Evolutionary conservation across 2,888 invertebrate genomes (phyloP).

Genomic region (Oligia strigilis): DNA sequence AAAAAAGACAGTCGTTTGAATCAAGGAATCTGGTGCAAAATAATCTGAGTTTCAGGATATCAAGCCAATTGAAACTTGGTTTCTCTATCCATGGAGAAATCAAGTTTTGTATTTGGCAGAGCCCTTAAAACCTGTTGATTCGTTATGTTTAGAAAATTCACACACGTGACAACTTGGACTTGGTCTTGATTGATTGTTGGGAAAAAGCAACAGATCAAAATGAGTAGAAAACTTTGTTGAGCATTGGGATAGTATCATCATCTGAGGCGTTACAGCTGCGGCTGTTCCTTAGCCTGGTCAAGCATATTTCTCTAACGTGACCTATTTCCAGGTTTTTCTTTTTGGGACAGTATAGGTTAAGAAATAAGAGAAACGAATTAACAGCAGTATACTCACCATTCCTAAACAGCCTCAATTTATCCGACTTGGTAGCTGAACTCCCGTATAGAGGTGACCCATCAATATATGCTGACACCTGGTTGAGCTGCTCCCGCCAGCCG

Average conservation of each 20-base stretch:
- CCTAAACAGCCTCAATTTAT: conserved; percentile 93
- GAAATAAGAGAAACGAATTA: background rate
- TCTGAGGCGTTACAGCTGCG: too few relatives aligned
- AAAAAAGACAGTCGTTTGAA: background rate
- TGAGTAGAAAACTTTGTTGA: background rate
- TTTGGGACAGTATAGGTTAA: too few relatives aligned
- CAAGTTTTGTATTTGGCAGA: background rate
- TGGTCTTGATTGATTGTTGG: background rate
- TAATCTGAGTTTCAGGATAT: background rate
- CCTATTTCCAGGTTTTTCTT: too few relatives aligned
- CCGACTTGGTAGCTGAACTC: conserved; percentile 93
- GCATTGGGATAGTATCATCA: too few relatives aligned
- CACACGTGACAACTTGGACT: too few relatives aligned
- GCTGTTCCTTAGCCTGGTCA: too few relatives aligned
- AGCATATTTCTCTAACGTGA: too few relatives aligned
- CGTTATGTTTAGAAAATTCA: background rate
- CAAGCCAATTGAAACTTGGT: background rate
- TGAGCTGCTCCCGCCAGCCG: conserved; percentile 96
- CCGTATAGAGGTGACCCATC: conserved; percentile 96
- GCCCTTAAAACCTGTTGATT: background rate
- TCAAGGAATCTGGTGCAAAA: background rate
- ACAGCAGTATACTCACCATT: conserved; percentile 89
- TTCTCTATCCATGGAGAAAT: background rate
- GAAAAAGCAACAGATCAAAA: background rate
- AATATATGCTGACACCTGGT: conserved; percentile 95